These are phyloP conservation scores for Ricordea florida DNA, from an alignment of 92 coral and sea anemone species.

Conservation along the genomic window DNA sequence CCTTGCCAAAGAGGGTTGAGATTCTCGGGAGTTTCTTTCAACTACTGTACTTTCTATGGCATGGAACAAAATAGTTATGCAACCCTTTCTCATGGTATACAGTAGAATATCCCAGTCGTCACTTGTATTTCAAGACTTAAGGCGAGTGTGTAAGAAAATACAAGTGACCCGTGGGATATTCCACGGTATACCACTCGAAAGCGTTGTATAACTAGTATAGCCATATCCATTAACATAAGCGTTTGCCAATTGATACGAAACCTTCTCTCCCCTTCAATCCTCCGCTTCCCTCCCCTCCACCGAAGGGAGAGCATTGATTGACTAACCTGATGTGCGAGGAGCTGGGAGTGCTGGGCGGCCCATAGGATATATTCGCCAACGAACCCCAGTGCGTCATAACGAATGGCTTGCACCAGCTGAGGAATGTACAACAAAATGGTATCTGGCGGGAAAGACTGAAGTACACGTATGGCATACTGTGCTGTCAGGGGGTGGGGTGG, in stretches of 20 bases:
- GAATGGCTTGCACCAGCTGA: constrained; percentile 93
- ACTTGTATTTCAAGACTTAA: not conserved
- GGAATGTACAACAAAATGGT: constrained; percentile 93
- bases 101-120: too few species aligned
- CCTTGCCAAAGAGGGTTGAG: too few species aligned
- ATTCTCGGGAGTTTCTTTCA: too few species aligned
- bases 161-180: too few species aligned
- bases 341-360: constrained; percentile 97
- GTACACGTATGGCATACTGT: constrained; percentile 96
- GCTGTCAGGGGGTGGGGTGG: constrained; percentile 96
- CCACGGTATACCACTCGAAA: too few species aligned
- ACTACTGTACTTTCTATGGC: too few species aligned
- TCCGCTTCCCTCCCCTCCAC: not conserved
- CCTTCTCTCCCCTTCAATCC: not conserved
- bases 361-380: constrained; percentile 95
- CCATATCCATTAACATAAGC: not conserved
- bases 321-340: constrained; percentile 96
- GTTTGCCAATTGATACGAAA: not conserved
- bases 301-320: too few species aligned
- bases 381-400: constrained; percentile 95
- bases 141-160: not conserved
- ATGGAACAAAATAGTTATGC: too few species aligned
- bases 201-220: not conserved
- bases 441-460: constrained; percentile 98
- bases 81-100: too few species aligned